Base-by-base conservation (phyloP, 1,140 invertebrate genomes). In the Mesaphorura yosii region DNA sequence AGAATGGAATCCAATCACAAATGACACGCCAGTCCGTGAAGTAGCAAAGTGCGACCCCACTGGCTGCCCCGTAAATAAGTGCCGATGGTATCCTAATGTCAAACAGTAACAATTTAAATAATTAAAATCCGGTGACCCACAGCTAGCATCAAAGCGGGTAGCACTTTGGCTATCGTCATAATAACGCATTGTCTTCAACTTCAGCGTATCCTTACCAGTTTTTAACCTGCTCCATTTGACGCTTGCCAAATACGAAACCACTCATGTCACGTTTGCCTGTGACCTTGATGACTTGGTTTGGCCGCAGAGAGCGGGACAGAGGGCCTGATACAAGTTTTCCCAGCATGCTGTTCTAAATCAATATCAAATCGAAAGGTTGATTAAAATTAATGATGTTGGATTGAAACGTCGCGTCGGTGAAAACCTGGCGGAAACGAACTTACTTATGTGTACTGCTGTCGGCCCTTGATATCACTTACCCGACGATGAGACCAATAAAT, bases 1-100 rank as follows among this genome's bases (percentile, higher is more conserved):
- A 86, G 66, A 76, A 83, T 20, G 85, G 85, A 39, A 87, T 67
- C 64, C 82, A 78, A 62, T 79, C 72, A 34, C 80, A 69, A 53
- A 86, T 67, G 14, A 77, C 61, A 69, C 80, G 82, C 84, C 84
- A 88, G 62, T 88, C 84, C 0, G 83, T 86, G 45, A 83, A 74
- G 66, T 84, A 88, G 10, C 80, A 66, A 3, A 81, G 29, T 0
- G 66, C 70, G 12, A 77, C 55, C 48, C 71, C 71, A 39, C 73
- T 77, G 4, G 75, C 67, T 34, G 72, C 73, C 50, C 83, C 82
- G 66, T 79, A 88, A 4, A 68, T 69, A 1, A 66, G 61, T 6
- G 69, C 72, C 27, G 80, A 78, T 38, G 78, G 73, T 23, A 76
- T 25, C 74, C 80, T 83, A 44, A n/a, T n/a, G n/a, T n/a, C n/a